phyloP scores from a whole-genome alignment of 2,888 invertebrate genomes.

The Macrophya alboannulata region DNA sequence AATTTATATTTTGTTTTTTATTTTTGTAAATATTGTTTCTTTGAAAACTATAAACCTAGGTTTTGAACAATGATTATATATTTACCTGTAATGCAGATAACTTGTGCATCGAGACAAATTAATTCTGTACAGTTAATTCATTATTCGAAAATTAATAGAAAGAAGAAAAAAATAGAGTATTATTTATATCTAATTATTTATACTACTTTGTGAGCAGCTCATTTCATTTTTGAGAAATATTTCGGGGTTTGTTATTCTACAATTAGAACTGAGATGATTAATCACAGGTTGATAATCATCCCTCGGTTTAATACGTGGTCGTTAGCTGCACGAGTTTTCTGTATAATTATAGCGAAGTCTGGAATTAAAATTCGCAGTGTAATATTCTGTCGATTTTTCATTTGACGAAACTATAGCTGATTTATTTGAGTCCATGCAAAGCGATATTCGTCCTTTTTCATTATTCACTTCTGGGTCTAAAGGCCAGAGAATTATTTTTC shows the following conservation, averaged over 20 bases:
- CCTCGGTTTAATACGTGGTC: background rate
- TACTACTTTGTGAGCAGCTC: slow-evolving; percentile 37
- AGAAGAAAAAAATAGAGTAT: background rate
- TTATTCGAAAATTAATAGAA: background rate
- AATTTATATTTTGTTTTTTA: background rate
- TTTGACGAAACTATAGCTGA: slow-evolving; percentile 71
- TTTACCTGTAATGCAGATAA: slow-evolving; percentile 34
- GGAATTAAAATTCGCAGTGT: slow-evolving; percentile 14
- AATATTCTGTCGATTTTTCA: background rate
- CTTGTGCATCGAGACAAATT: slow-evolving; percentile 36
- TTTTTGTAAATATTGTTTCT: slow-evolving; percentile 41
- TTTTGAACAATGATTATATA: slow-evolving; percentile 6
- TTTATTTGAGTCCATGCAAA: slow-evolving; percentile 71
- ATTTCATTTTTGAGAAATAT: background rate
- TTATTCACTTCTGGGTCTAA: background rate
- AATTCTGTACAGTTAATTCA: slow-evolving; percentile 38
- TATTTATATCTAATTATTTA: slow-evolving; percentile 25
- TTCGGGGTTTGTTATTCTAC: background rate
- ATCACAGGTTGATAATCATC: slow-evolving; percentile 18
- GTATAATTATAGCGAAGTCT: slow-evolving; percentile 5
- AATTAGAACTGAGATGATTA: background rate
- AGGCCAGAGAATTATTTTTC: slow-evolving; percentile 15
- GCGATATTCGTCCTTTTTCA: slow-evolving; percentile 9
- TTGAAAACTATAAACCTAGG: slow-evolving; percentile 4
- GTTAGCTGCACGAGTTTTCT: slow-evolving; percentile 32